Base-by-base conservation (phyloP, 2,113 vertebrate species). In the Microcebus jonahi region DNA sequence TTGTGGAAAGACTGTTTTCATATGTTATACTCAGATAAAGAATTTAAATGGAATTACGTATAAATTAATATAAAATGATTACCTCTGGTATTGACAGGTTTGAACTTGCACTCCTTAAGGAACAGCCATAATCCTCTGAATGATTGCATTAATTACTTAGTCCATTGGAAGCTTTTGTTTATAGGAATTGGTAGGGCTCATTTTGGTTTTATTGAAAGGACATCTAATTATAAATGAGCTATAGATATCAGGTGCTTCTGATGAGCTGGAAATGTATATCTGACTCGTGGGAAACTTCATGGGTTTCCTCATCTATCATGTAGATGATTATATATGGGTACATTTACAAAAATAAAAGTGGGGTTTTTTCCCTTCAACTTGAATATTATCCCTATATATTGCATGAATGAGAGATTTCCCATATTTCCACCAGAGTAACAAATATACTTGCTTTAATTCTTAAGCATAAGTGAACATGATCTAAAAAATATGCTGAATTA, bases 1-100 rank as follows among this genome's bases (percentile, higher is more conserved):
- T 98, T 98, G 98, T 98, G 98, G 98, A 99, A 99, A 98, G 98
- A 98, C 98, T 98, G 96, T 98, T 98, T 99, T 98, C 97, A 98
- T 98, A 98, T 98, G 95, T 98, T 98, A 98, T 98, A 97, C 97
- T 88, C 84, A 96, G 98, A 98, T 95, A 90, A 95, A 97, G 98
- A 98, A 98, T 98, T 98, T 95, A 91, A 97, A 89, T 94, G 96
- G 97, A 98, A 98, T 98, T 95, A 96, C 39, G 1, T 97, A 97
- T 98, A 97, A 98, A 97, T 98, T 96, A 98, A 97, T 97, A 96
- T 97, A 98, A 98, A 97, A 77, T 95, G 93, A 94, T 97, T 96
- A 96, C 97, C 82, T 97, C 97, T 94, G 94, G 98, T 97, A 50
- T 98, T 96, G 97, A 96, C 96, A 97, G 97, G 97, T 96, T 97